A percentile compares a stretch with the other conserved stretches of the same genome.
Conservation (phyloP, 2,888 invertebrate species). For the Tuberolachnus salignus region DNA sequence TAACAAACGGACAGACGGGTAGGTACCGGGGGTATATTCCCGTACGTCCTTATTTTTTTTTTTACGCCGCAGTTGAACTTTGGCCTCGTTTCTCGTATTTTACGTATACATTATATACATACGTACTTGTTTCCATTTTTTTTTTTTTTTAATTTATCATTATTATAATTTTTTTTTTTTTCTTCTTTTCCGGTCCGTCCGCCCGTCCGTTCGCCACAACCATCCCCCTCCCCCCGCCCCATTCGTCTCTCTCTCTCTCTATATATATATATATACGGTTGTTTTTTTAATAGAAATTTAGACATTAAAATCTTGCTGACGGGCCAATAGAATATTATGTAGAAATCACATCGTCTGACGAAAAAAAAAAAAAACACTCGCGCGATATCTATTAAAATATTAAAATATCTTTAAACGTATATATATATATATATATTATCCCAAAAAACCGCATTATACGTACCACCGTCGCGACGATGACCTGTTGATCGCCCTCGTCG, state of each 20-base stretch:
- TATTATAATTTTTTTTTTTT: not conserved
- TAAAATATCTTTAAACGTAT: too few relatives aligned
- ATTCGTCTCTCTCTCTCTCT: not conserved
- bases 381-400: not conserved
- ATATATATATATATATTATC: too few relatives aligned
- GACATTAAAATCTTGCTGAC: conserved; percentile 50
- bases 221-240: not conserved
- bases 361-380: not conserved
- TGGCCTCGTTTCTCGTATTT: conserved; percentile 39
- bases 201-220: not conserved
- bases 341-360: not conserved
- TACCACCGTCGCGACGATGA: not conserved
- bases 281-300: conserved; percentile 27
- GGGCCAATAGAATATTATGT: conserved; percentile 5
- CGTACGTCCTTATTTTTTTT: conserved; percentile 34
- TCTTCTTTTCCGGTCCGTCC: too few relatives aligned
- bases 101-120: too few relatives aligned
- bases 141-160: conserved; percentile 14
- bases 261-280: not conserved
- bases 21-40: not conserved
- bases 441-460: too few relatives aligned
- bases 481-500: not conserved
- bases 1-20: too few relatives aligned
- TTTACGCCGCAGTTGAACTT: conserved; percentile 22
- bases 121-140: conserved; percentile 1